Evolutionary conservation across 2,888 invertebrate genomes (phyloP).

Genomic region (Nycteola revayana): DNA sequence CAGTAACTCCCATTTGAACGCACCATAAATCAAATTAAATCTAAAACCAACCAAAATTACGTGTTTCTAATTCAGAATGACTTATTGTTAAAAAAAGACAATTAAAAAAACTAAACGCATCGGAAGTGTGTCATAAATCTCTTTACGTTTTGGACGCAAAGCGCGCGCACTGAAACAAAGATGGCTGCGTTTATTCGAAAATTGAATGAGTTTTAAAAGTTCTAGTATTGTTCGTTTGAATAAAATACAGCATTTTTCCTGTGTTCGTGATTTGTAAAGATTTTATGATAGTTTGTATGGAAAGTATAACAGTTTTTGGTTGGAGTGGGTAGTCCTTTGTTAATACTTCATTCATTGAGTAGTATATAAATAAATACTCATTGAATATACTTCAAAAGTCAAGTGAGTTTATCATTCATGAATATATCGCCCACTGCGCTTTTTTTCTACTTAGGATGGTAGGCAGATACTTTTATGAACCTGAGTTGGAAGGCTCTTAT

Average conservation of each 20-base stretch:
- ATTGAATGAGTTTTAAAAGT: slow-evolving; percentile 32
- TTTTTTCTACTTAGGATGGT: no score
- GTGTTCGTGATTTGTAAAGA: slow-evolving; percentile 13
- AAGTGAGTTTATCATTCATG: no score
- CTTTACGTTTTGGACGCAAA: slow-evolving; percentile 48
- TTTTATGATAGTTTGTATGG: background rate
- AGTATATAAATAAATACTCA: background rate
- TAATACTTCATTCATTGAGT: background rate
- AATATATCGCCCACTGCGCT: no score
- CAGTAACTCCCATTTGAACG: background rate
- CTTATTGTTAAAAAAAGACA: slow-evolving; percentile 24
- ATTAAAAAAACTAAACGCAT: slow-evolving; percentile 40
- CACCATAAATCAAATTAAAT: slow-evolving; percentile 28
- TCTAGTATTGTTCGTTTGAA: slow-evolving; percentile 30
- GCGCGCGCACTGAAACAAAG: slow-evolving; percentile 36
- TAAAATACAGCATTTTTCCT: slow-evolving; percentile 21
- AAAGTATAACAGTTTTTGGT: slow-evolving; percentile 1
- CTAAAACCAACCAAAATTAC: slow-evolving; percentile 20
- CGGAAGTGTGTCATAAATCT: slow-evolving; percentile 60
- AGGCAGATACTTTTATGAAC: no score
- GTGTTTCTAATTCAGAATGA: slow-evolving; percentile 36
- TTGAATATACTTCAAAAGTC: no score
- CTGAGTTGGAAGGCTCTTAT: no score
- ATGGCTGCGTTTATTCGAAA: slow-evolving; percentile 26
- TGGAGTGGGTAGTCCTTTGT: background rate